Conservation (phyloP, 2,113 vertebrate genomes). For the Anser brachyrhynchus region DNA sequence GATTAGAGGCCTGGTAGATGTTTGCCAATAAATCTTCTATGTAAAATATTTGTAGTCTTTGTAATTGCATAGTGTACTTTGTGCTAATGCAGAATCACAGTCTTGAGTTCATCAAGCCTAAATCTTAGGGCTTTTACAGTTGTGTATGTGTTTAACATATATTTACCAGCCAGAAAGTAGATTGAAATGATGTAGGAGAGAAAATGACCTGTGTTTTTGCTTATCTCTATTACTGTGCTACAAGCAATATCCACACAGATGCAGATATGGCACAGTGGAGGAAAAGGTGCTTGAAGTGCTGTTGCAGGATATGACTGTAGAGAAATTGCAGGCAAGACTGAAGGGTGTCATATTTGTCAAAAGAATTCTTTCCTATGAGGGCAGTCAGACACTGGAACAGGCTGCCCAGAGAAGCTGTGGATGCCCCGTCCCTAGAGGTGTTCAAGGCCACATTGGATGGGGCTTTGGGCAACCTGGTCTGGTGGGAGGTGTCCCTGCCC, state of each 20-base stretch:
- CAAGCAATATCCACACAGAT: not conserved
- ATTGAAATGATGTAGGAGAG: not conserved
- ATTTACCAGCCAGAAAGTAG: not conserved
- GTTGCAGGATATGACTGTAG: not conserved
- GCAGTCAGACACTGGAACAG: not conserved
- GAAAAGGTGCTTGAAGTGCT: not conserved
- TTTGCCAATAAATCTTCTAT: conserved; percentile 34
- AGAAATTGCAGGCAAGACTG: not conserved
- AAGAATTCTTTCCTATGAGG: not conserved
- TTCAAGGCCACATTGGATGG: not conserved
- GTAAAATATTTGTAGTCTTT: not conserved
- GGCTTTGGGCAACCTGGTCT: not conserved
- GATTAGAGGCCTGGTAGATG: conserved; percentile 38
- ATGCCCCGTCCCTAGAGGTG: not conserved
- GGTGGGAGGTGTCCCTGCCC: not conserved
- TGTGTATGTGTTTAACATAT: not conserved
- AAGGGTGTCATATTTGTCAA: not conserved
- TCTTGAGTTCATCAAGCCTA: not conserved
- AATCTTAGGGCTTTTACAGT: not conserved
- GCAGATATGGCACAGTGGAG: not conserved
- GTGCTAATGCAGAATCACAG: not conserved
- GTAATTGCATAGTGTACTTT: conserved; percentile 9
- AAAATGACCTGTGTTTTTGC: not conserved
- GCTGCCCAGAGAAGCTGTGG: not conserved
- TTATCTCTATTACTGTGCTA: not conserved